Percentiles rank a stretch among this genome's conserved stretches.
These are phyloP conservation scores for Oscheius myriophilus DNA, from an alignment of 2,888 invertebrate species.

Conservation along the genomic window DNA sequence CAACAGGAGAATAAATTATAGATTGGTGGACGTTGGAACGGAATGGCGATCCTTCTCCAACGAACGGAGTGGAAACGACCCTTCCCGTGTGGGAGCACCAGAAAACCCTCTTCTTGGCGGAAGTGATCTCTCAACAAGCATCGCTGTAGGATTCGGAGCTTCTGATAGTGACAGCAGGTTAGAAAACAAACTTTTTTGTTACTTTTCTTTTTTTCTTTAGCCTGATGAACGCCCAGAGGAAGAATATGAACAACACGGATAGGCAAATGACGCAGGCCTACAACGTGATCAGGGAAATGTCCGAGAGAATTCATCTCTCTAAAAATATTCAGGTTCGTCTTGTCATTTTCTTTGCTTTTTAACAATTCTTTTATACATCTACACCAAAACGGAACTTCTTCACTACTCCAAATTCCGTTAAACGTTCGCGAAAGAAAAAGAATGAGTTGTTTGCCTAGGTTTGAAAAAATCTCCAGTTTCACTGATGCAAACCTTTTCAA, in stretches of 20 bases:
- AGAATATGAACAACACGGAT: slow-evolving; percentile 86
- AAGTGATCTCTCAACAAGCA: slow-evolving; percentile 94
- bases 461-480: no score
- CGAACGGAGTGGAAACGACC: slow-evolving; percentile 88
- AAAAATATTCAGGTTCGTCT: slow-evolving; percentile 83
- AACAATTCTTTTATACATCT: not conserved
- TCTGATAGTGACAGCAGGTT: slow-evolving; percentile 66
- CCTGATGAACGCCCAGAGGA: slow-evolving; percentile 69
- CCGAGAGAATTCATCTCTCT: slow-evolving; percentile 94
- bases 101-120: slow-evolving; percentile 95
- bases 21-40: slow-evolving; percentile 95
- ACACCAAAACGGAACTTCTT: not conserved
- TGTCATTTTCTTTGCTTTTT: not conserved
- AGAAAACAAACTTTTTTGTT: not conserved
- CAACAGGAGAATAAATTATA: no score
- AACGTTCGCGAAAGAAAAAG: no score
- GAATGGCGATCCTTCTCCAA: slow-evolving; percentile 99
- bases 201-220: slow-evolving; percentile 39
- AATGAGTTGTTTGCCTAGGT: no score
- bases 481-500: no score
- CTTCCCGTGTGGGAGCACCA: slow-evolving; percentile 98
- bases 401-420: no score
- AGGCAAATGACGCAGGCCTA: slow-evolving; percentile 94
- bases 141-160: slow-evolving; percentile 75
- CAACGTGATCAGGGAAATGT: slow-evolving; percentile 96